Conservation (phyloP, 1,140 invertebrate species). For the Pseudobourletiella spinata region DNA sequence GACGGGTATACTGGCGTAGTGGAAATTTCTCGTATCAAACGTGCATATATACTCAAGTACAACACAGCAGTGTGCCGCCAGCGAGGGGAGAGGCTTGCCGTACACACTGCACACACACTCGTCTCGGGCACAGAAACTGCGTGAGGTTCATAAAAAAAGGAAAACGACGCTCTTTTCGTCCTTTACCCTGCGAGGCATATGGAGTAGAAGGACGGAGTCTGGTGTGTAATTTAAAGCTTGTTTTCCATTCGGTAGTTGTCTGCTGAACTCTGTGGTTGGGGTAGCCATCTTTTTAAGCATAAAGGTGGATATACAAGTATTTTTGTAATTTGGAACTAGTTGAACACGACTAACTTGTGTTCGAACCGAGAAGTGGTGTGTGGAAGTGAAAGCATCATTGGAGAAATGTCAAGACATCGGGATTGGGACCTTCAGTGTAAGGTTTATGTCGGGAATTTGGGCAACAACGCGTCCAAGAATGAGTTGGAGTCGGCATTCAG, state of each 20-base stretch:
- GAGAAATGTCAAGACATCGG: conserved; percentile 51
- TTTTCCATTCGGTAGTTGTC: background rate
- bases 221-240: no score
- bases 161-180: no score
- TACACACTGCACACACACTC: no score
- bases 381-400: background rate
- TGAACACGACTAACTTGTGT: background rate
- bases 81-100: no score
- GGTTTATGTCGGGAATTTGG: conserved; percentile 97
- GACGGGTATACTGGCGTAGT: no score
- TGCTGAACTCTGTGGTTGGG: background rate
- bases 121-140: no score
- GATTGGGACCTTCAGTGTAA: conserved; percentile 93
- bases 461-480: conserved; percentile 80
- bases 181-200: no score
- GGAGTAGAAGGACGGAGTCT: no score
- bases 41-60: no score
- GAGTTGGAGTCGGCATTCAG: conserved; percentile 86
- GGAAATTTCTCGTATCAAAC: no score
- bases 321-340: background rate
- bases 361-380: background rate
- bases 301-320: background rate
- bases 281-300: conserved; percentile 4
- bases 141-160: no score
- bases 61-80: no score